Base-by-base conservation (phyloP, 2,888 invertebrate genomes). In the Ochlodes sylvanus region DNA sequence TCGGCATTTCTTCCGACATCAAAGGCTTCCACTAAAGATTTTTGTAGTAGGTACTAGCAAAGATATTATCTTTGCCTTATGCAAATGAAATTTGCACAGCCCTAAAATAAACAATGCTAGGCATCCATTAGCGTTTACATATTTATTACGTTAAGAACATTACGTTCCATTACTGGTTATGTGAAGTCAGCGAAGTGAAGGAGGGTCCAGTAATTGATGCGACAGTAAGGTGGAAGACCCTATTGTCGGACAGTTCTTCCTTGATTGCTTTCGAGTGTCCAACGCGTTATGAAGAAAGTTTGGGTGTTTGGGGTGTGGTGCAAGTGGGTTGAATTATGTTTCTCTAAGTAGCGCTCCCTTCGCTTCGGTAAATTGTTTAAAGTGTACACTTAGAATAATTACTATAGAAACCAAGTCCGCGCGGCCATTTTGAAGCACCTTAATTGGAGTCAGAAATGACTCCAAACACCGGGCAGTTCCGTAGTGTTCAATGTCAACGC, bases 231-330 rank as follows among this genome's bases (percentile, higher is more conserved):
- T 62, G 41, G 27, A 41, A 27, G 54, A 52, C 19, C 54, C 34
- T 50, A 44, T 61, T 67, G 60, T 67, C 41, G 41, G 54, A 32
- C 56, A 50, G 19, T 50, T 65, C 58, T 41, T 66, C 70, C 74
- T 77, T 81, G 80, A 83, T 83, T 81, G 82, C 75, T 77, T 77
- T 77, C 69, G 72, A 79, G 77, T 79, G 79, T 77, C 77, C 76
- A 55, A 68, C 64, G 73, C 71, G 70, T 79, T 81, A 81, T 81
- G 78, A 78, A 80, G 80, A 79, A 80, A 79, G 75, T 80, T 78
- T 69, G 65, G 64, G 56, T 44, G 7, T 70, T 41, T 52, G 21
- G 60, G 55, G 57, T 68, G 67, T 73, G 71, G 65, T 57, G 1
- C 15, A 56, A 69, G 54, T 47, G 21, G 19, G 15, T 15, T 9